Evolutionary conservation across 2,888 invertebrate species (phyloP), one percentile per base, ranked within the genome.

Genomic region (Torymus texanus): DNA sequence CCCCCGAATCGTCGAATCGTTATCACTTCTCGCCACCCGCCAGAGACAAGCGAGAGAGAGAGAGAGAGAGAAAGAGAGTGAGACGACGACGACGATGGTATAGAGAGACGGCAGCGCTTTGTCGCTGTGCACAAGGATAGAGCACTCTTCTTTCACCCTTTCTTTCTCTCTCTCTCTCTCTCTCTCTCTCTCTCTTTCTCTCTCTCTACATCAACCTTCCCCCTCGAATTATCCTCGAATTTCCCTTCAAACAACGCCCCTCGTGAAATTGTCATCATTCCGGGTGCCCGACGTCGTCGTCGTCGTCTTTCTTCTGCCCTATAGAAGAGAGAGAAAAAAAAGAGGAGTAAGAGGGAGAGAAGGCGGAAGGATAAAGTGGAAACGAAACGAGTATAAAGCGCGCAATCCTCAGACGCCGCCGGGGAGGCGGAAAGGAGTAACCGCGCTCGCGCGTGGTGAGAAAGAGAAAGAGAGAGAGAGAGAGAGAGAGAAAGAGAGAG

Each of bases 221-320:
- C 41, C 65, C n/a, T 75, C 63, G 50, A 79, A 79, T 79, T 65
- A 75, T 73, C 61, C 59, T 70, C 55, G 55, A 66, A 72, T 66
- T 72, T 72, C 41, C 55, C 66, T 62, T 53, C 29, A 21, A 73
- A 53, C 29, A 70, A 56, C 65, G 70, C 21, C 50, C 41, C 63
- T 71, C 63, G 41, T 67, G 70, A 74, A 79, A 74, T 74, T 63
- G 63, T 74, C 78, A 70, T 79, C 74, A 51, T 74, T 70, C n/a
- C 74, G 56, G 41, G 8, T 8, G 41, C 41, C 41, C 29, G 62
- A 4, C 11, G 13, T 16, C 50, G 62, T 18, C 11, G 13, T 16
- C 50, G n/a, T 50, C n/a, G 55, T 56, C 53, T 16, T 51, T 63
- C 58, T 62, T 70, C 70, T 16, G 24, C 65, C 74, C 70, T 73